phyloP scores from a whole-genome alignment of 1,140 invertebrate genomes.

The Harpegnathos saltator region DNA sequence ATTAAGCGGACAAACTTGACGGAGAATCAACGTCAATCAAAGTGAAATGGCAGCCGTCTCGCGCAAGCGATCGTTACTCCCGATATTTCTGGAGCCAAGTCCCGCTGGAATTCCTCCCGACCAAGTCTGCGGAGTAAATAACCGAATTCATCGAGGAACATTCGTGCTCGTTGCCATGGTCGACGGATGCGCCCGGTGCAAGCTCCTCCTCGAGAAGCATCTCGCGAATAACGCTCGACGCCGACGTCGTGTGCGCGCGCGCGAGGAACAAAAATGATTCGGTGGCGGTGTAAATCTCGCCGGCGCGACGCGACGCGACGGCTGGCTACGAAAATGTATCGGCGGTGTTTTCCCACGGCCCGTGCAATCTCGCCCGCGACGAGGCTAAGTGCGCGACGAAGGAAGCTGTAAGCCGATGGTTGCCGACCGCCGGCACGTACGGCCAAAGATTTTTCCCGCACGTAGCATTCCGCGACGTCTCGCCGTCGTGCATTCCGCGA shows the following conservation, averaged over 20 bases:
- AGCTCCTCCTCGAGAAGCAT: neutral
- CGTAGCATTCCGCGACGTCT: neutral
- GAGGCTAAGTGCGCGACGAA: neutral
- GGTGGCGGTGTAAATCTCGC: constrained; percentile 38
- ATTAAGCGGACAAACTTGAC: no score
- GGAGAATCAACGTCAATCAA: no score
- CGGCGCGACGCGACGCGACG: constrained; percentile 6
- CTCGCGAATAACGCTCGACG: constrained; percentile 9
- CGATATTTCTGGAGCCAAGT: no score
- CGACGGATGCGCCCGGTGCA: neutral
- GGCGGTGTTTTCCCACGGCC: constrained; percentile 29
- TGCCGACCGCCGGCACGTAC: constrained; percentile 42
- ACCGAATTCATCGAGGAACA: constrained; percentile 17
- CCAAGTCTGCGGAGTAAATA: no score
- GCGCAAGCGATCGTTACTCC: no score
- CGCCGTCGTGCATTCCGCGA: neutral
- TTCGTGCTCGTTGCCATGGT: neutral
- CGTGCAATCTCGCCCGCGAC: constrained; percentile 31
- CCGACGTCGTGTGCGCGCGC: neutral
- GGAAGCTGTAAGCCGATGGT: constrained; percentile 54
- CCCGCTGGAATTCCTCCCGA: no score
- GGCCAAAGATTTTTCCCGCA: neutral
- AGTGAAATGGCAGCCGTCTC: no score
- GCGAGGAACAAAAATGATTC: constrained; percentile 5
- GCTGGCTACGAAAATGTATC: neutral